These are phyloP conservation scores for Aegithalos caudatus DNA, from an alignment of 2,113 vertebrate species.

Conservation along the genomic window DNA sequence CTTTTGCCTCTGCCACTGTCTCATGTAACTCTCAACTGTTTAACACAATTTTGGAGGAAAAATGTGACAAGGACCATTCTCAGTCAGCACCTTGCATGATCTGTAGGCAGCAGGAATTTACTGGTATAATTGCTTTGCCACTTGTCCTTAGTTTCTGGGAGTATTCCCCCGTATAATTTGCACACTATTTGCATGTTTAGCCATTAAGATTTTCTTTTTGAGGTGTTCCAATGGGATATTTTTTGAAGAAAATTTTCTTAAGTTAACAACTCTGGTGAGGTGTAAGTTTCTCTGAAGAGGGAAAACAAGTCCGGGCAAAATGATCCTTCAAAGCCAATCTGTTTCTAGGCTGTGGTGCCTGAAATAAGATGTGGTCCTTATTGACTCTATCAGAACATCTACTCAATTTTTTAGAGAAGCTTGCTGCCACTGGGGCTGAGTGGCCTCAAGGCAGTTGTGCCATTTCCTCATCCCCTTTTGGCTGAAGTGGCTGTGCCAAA, in stretches of 20 bases:
- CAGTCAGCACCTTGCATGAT: not conserved
- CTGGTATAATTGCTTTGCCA: not conserved
- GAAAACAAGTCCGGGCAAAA: not conserved
- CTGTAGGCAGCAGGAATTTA: not conserved
- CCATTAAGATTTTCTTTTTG: not conserved
- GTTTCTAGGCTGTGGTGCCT: not conserved
- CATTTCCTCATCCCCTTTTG: not conserved
- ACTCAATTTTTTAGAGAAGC: not conserved
- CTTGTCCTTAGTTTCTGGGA: not conserved
- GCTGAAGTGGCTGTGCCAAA: not conserved
- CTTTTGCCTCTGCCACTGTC: not conserved
- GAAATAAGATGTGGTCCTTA: not conserved
- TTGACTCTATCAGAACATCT: not conserved
- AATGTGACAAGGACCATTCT: not conserved
- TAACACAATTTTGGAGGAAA: not conserved
- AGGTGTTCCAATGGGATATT: not conserved
- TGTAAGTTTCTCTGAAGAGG: not conserved
- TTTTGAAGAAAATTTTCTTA: not conserved
- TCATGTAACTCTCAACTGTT: not conserved
- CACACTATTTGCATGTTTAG: not conserved
- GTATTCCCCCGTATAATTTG: not conserved
- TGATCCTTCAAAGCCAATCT: not conserved
- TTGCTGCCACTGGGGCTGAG: fast-evolving
- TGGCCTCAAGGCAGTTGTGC: not conserved
- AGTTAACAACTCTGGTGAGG: not conserved